These are phyloP conservation scores for Dione juno DNA, from an alignment of 2,888 invertebrate species.

Conservation along the genomic window DNA sequence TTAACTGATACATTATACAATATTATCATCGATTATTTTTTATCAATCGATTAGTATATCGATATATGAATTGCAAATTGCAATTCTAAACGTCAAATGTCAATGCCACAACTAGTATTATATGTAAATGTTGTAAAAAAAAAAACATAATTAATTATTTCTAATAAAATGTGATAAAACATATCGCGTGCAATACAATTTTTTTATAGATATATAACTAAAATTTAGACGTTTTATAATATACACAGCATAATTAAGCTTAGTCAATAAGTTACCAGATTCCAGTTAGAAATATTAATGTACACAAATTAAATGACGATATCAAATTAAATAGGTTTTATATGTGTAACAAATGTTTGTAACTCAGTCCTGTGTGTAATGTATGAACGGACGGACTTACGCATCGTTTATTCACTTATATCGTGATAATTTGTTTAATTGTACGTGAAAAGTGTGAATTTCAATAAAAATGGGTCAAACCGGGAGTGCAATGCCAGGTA, in stretches of 20 bases:
- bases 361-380: slow-evolving; percentile 62
- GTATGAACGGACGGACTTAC: slow-evolving; percentile 35
- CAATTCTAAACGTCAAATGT: slow-evolving; percentile 35
- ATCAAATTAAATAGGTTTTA: slow-evolving; percentile 53
- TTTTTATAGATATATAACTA: slow-evolving; percentile 33
- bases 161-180: slow-evolving; percentile 50
- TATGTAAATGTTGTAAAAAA: slow-evolving; percentile 36
- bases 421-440: slow-evolving; percentile 24
- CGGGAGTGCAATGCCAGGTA: slow-evolving; percentile 75
- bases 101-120: slow-evolving; percentile 30
- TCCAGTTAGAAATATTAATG: slow-evolving; percentile 51
- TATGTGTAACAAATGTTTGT: slow-evolving; percentile 61
- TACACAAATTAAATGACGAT: slow-evolving; percentile 18
- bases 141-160: slow-evolving; percentile 47
- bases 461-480: slow-evolving; percentile 70
- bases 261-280: slow-evolving; percentile 47
- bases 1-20: too few relatives aligned
- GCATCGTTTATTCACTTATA: slow-evolving; percentile 1
- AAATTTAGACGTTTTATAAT: slow-evolving; percentile 26
- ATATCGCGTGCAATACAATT: slow-evolving; percentile 49
- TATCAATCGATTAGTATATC: not conserved
- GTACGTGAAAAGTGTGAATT: slow-evolving; percentile 28
- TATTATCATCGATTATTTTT: not conserved
- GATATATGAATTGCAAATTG: slow-evolving; percentile 14
- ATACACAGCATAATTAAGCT: slow-evolving; percentile 25